These are phyloP conservation scores for Sthenelais limicola DNA, from an alignment of 2,888 invertebrate species.

Conservation along the genomic window DNA sequence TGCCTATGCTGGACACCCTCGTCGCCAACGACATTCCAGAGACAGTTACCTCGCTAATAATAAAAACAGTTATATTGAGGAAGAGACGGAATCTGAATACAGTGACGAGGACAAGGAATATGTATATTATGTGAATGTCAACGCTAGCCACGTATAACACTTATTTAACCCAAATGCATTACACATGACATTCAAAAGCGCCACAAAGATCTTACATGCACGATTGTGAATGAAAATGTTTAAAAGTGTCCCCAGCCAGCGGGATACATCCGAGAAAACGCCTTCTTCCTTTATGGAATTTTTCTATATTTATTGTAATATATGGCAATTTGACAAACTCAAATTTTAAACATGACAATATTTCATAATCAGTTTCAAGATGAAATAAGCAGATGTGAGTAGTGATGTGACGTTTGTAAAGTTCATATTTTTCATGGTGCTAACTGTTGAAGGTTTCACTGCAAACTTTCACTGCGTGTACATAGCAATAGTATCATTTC, in stretches of 20 bases:
- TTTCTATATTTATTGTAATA: background rate
- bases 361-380: too few species aligned
- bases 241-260: too few species aligned
- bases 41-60: conserved; percentile 10
- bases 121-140: conserved; percentile 39
- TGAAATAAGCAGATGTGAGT: too few species aligned
- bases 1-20: background rate
- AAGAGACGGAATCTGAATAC: conserved; percentile 31
- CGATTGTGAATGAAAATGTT: too few species aligned
- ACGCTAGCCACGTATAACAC: conserved; percentile 35
- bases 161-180: background rate
- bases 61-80: conserved; percentile 15
- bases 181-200: too few species aligned
- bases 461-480: background rate
- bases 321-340: background rate
- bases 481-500: conserved; percentile 8
- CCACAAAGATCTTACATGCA: too few species aligned
- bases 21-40: background rate
- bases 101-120: conserved; percentile 42
- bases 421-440: conserved; percentile 37
- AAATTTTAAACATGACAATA: background rate
- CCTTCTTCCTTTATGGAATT: too few species aligned
- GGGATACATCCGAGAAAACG: too few species aligned
- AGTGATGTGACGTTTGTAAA: background rate
- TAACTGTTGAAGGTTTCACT: conserved; percentile 11